A percentile compares a stretch with the other conserved stretches of the same genome.
These are phyloP conservation scores for Drosophila buzzatii DNA, from an alignment of 2,888 invertebrate genomes.

Conservation along the genomic window DNA sequence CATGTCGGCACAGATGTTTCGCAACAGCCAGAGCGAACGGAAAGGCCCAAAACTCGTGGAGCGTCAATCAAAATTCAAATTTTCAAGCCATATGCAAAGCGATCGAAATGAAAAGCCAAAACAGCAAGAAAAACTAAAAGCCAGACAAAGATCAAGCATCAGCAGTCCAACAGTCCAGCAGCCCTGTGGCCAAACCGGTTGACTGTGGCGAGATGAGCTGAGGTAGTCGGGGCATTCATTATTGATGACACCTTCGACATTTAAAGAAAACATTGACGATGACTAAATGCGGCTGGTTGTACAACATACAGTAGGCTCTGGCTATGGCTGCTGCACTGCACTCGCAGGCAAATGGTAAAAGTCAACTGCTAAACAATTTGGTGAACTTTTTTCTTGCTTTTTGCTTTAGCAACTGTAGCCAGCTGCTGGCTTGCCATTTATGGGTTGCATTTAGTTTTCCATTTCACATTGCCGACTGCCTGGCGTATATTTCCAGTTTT, in stretches of 20 bases:
- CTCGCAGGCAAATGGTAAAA: slow-evolving; percentile 71
- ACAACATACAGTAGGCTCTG: slow-evolving; percentile 40
- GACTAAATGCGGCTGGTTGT: slow-evolving; percentile 59
- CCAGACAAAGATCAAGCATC: slow-evolving; percentile 35
- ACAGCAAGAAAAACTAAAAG: slow-evolving; percentile 33
- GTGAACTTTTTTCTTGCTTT: slow-evolving; percentile 52
- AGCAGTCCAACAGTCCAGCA: slow-evolving; percentile 5
- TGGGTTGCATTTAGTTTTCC: slow-evolving; percentile 71
- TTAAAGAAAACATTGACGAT: slow-evolving; percentile 56
- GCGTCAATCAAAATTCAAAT: slow-evolving; percentile 73
- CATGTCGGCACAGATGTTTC: slow-evolving; percentile 46
- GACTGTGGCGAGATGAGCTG: slow-evolving; percentile 21
- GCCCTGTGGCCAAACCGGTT: slow-evolving; percentile 9
- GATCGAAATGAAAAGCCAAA: slow-evolving; percentile 49
- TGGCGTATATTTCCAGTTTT: slow-evolving; percentile 53
- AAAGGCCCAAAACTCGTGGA: slow-evolving; percentile 53
- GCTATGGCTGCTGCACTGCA: slow-evolving; percentile 19
- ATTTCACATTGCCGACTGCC: slow-evolving; percentile 62
- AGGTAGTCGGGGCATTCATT: slow-evolving; percentile 27
- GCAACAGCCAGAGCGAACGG: slow-evolving; percentile 53
- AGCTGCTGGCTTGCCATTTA: slow-evolving; percentile 71
- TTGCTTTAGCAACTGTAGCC: slow-evolving; percentile 8
- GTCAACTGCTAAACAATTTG: slow-evolving; percentile 69
- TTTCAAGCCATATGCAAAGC: slow-evolving; percentile 60
- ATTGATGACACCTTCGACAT: slow-evolving; percentile 81